A percentile compares a stretch with the other conserved stretches of the same genome.
These are phyloP conservation scores for Tenodera sinensis DNA, from an alignment of 2,888 invertebrate genomes.

Conservation along the genomic window DNA sequence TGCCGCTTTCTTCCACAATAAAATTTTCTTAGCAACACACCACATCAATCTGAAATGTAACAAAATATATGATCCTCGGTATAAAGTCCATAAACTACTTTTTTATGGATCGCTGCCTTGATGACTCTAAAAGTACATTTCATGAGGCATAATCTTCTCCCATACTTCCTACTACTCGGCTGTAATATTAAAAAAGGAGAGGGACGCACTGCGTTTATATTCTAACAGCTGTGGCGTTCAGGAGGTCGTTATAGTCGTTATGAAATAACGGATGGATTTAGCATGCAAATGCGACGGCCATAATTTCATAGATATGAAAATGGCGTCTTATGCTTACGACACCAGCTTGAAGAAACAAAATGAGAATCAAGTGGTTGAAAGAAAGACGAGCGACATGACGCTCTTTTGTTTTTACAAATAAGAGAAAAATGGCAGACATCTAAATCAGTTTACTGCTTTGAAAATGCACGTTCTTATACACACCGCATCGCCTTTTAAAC, in stretches of 20 bases:
- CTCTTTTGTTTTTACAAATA: background rate
- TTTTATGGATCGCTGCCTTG: conserved; percentile 12
- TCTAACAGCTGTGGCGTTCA: conserved; percentile 23
- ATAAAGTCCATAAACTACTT: conserved; percentile 9
- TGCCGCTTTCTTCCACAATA: background rate
- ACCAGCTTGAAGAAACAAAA: conserved; percentile 26
- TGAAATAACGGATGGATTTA: conserved; percentile 27
- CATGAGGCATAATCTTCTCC: conserved; percentile 15
- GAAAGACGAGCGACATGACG: background rate
- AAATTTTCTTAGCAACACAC: background rate
- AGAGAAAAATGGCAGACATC: background rate
- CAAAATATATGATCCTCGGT: background rate
- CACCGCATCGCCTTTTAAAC: no score
- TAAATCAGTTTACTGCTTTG: no score
- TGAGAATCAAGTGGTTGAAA: conserved; percentile 22
- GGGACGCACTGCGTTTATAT: conserved; percentile 23
- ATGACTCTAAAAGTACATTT: conserved; percentile 17
- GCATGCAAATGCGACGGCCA: conserved; percentile 26
- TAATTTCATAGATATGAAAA: conserved; percentile 28
- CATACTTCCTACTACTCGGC: conserved; percentile 7
- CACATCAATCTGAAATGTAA: background rate
- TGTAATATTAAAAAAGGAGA: conserved; percentile 25
- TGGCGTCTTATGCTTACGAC: conserved; percentile 24
- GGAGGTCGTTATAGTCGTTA: conserved; percentile 26
- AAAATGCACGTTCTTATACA: no score